Percentiles rank a stretch among this genome's conserved stretches.
These are phyloP conservation scores for Columba guinea DNA, from an alignment of 2,797 vertebrate species.

Conservation along the genomic window DNA sequence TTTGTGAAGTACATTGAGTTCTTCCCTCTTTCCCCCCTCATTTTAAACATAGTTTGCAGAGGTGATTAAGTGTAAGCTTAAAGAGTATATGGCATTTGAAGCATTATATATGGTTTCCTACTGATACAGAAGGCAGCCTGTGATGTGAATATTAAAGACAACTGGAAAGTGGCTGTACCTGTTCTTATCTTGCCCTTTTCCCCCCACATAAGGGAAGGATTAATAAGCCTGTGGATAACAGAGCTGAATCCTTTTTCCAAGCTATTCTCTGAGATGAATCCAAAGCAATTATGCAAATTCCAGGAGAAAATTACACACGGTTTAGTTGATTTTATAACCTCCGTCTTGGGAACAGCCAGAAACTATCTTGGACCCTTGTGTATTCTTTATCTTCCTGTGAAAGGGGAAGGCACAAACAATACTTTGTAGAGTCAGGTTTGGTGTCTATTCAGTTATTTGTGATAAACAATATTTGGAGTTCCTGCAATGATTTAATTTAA, in stretches of 20 bases:
- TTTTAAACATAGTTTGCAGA: background rate
- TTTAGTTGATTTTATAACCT: background rate
- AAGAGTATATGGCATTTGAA: background rate
- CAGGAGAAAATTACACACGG: background rate
- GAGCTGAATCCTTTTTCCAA: background rate
- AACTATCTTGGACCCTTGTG: background rate
- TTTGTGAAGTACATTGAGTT: background rate
- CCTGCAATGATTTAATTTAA: background rate
- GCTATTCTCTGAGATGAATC: background rate
- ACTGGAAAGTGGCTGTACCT: background rate
- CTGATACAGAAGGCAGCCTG: background rate
- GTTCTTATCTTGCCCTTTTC: background rate
- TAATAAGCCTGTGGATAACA: background rate
- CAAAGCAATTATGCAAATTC: background rate
- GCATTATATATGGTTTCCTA: background rate
- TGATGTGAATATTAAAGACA: background rate
- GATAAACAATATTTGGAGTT: background rate
- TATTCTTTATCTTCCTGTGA: background rate
- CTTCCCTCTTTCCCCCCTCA: accelerated
- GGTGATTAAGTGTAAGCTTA: background rate
- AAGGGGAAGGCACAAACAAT: background rate
- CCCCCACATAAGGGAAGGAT: background rate
- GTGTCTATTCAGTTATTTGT: background rate
- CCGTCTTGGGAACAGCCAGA: background rate
- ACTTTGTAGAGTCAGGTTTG: background rate